phyloP scores from a whole-genome alignment of 2,888 invertebrate species.

The Synergus gifuensis region DNA sequence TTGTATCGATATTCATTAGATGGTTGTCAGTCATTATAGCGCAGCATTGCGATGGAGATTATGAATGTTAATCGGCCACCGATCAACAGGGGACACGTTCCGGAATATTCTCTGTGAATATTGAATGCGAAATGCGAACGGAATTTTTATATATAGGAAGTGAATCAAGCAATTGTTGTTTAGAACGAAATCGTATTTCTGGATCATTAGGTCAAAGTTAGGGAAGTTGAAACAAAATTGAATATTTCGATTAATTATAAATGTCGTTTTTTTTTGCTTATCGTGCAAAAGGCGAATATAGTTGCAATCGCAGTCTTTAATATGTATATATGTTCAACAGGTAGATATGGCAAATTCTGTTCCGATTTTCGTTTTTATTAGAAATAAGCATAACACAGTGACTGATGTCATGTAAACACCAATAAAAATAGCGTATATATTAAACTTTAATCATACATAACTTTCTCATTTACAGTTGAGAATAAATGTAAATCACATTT shows the following conservation, averaged over 20 bases:
- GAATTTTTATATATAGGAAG: constrained; percentile 43
- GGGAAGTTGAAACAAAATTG: no score
- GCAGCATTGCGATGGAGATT: constrained; percentile 54
- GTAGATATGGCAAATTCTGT: constrained; percentile 68
- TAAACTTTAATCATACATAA: no score
- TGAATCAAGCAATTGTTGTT: not conserved
- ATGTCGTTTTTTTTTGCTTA: no score
- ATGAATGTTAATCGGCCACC: constrained; percentile 60
- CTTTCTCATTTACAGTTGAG: no score
- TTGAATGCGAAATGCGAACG: constrained; percentile 46
- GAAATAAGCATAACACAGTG: constrained; percentile 47
- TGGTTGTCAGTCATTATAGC: constrained; percentile 56
- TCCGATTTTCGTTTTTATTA: constrained; percentile 56
- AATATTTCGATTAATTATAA: no score
- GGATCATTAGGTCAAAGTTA: not conserved
- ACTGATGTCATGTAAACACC: constrained; percentile 50
- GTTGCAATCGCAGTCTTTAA: not conserved
- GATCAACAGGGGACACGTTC: constrained; percentile 53
- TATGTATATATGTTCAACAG: constrained; percentile 64
- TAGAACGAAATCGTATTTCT: not conserved
- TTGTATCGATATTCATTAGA: constrained; percentile 54
- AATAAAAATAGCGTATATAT: constrained; percentile 3
- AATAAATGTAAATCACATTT: no score
- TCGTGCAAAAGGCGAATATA: no score
- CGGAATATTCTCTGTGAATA: constrained; percentile 52